A percentile compares a stretch with the other conserved stretches of the same genome.
Conservation (phyloP, 2,797 vertebrate species). For the Harpagifer antarcticus region DNA sequence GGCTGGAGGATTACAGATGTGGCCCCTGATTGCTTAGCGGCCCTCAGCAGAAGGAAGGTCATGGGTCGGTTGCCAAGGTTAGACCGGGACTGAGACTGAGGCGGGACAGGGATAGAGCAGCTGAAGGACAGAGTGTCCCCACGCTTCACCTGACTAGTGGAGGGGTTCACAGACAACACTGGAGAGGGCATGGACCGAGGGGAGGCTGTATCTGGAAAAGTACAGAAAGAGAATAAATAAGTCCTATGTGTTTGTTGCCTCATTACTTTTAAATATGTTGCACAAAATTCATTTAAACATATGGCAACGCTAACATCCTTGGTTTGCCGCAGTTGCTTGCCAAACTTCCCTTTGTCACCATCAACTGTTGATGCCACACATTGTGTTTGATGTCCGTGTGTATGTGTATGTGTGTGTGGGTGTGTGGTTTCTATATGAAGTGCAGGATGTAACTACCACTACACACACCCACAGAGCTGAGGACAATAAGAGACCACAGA, state of each 20-base stretch:
- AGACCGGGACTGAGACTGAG: constrained; percentile 24
- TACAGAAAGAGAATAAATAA: background rate
- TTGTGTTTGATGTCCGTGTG: constrained; percentile 45
- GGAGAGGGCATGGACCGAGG: constrained; percentile 51
- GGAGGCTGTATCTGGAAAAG: constrained; percentile 17
- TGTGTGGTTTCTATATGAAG: constrained; percentile 70
- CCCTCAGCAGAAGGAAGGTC: constrained; percentile 71
- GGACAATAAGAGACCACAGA: constrained; percentile 67
- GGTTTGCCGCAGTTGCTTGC: constrained; percentile 19
- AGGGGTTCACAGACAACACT: constrained; percentile 69
- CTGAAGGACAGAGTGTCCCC: constrained; percentile 74
- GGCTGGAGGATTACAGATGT: constrained; percentile 25
- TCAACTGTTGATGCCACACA: constrained; percentile 12
- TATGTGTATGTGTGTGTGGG: constrained; percentile 22
- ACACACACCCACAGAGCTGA: constrained; percentile 65
- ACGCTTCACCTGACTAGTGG: constrained; percentile 51
- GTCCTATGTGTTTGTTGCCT: background rate
- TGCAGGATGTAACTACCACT: constrained; percentile 72
- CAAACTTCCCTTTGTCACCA: constrained; percentile 42
- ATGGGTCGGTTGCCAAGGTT: constrained; percentile 14
- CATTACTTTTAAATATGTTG: background rate
- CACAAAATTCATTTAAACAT: background rate
- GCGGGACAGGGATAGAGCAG: constrained; percentile 58
- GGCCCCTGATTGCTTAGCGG: background rate
- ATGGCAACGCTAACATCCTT: background rate